A percentile compares a stretch with the other conserved stretches of the same genome.
phyloP scores from a whole-genome alignment of 2,797 vertebrate genomes.

The Silurus lanzhouensis region DNA sequence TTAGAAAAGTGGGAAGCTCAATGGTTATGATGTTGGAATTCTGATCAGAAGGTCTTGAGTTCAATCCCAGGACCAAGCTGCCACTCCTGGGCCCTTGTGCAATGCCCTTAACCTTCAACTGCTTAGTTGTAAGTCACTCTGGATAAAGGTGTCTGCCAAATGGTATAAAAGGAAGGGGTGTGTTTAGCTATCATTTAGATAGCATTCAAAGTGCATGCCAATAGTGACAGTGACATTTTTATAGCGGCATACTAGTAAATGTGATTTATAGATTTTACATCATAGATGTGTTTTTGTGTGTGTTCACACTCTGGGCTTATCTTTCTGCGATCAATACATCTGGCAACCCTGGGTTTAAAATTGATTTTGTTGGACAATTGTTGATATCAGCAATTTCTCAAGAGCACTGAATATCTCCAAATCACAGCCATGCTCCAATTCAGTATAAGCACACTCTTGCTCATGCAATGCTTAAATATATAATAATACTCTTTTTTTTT shows the following conservation, averaged over 20 bases:
- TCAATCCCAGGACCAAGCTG: too few relatives aligned
- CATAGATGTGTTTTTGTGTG: neutral
- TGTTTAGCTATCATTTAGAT: neutral
- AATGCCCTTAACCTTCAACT: too few relatives aligned
- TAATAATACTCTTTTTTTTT: neutral
- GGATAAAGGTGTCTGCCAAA: too few relatives aligned
- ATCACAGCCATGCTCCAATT: neutral
- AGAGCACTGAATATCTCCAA: neutral
- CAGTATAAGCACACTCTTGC: neutral
- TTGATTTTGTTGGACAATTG: neutral
- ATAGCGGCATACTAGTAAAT: neutral
- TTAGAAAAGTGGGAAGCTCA: too few relatives aligned
- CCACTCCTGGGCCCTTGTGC: too few relatives aligned
- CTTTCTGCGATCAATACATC: too few relatives aligned
- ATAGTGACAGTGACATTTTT: neutral
- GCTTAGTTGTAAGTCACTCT: too few relatives aligned
- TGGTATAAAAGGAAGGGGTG: neutral
- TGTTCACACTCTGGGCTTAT: neutral
- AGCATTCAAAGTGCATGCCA: neutral
- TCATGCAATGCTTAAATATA: neutral
- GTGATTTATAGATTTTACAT: neutral
- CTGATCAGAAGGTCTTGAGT: too few relatives aligned
- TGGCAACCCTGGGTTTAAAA: neutral
- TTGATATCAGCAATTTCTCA: neutral
- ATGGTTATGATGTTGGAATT: too few relatives aligned